phyloP scores from a whole-genome alignment of 2,113 vertebrate species.

The Cyanoderma ruficeps region DNA sequence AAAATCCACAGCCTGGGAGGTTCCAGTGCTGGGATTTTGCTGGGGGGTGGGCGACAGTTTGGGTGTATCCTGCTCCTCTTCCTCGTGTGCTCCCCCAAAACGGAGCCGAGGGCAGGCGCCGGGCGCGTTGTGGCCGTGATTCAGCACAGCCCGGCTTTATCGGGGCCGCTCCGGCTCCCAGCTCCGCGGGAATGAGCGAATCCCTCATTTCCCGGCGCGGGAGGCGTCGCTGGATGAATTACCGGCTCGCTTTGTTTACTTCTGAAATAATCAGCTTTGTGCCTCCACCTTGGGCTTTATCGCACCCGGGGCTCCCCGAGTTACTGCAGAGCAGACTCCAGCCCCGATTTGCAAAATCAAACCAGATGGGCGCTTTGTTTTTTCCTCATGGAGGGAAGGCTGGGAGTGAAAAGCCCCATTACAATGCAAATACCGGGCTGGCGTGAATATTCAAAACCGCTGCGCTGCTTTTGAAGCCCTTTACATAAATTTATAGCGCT shows the following conservation, averaged over 20 bases:
- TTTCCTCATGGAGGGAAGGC: neutral
- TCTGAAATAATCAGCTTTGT: neutral
- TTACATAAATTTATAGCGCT: constrained; percentile 8
- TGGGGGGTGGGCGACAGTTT: rapidly evolving
- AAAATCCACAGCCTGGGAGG: rapidly evolving
- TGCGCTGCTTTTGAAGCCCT: neutral
- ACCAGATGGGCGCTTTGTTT: constrained; percentile 53
- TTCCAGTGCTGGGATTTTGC: rapidly evolving
- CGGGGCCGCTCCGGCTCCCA: neutral
- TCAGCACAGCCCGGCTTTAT: neutral
- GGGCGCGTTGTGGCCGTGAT: neutral
- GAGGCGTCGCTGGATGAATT: neutral
- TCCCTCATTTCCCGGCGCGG: neutral
- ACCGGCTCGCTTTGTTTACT: constrained; percentile 34
- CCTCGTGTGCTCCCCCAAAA: rapidly evolving
- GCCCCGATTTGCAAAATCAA: neutral
- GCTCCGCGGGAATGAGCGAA: neutral
- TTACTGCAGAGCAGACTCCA: neutral
- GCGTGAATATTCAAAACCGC: constrained; percentile 50
- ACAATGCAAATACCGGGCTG: constrained; percentile 52
- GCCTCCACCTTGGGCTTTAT: neutral
- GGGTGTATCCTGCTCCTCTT: rapidly evolving
- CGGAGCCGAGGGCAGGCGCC: rapidly evolving
- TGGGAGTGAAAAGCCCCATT: constrained; percentile 37
- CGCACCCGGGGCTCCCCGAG: neutral